A percentile compares a stretch with the other conserved stretches of the same genome.
These are phyloP conservation scores for Tridacna gigas DNA, from an alignment of 2,888 invertebrate genomes.

Conservation along the genomic window DNA sequence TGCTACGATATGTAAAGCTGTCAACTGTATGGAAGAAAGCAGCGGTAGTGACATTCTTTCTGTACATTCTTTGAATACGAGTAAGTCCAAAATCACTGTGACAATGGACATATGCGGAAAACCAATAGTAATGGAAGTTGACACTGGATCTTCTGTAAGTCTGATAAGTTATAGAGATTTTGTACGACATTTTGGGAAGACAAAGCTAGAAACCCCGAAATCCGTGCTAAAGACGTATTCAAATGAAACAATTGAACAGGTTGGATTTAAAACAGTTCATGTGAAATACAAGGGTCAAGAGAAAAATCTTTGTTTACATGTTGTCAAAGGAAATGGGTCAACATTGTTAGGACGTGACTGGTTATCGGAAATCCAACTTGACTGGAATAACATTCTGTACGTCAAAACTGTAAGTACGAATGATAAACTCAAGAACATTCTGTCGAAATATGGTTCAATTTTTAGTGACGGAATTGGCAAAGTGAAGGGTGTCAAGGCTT, in stretches of 20 bases:
- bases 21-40: background rate
- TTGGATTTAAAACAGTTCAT: constrained; percentile 5
- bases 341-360: constrained; percentile 31
- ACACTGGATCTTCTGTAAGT: constrained; percentile 42
- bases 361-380: background rate
- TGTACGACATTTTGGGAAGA: constrained; percentile 19
- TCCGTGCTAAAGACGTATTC: constrained; percentile 27
- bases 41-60: background rate
- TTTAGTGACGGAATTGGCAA: constrained; percentile 39
- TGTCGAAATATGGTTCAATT: constrained; percentile 8
- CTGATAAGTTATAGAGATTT: constrained; percentile 26
- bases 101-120: background rate
- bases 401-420: background rate
- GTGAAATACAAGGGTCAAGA: constrained; percentile 14
- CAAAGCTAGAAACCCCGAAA: constrained; percentile 6
- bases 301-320: background rate
- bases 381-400: constrained; percentile 13
- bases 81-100: background rate
- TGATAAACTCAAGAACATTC: background rate
- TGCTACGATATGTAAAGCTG: background rate
- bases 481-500: constrained; percentile 30
- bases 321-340: constrained; percentile 29
- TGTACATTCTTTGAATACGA: no score
- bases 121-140: constrained; percentile 47
- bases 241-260: constrained; percentile 12